Conservation (phyloP, 2,113 vertebrate genomes). For the Thunnus thynnus region DNA sequence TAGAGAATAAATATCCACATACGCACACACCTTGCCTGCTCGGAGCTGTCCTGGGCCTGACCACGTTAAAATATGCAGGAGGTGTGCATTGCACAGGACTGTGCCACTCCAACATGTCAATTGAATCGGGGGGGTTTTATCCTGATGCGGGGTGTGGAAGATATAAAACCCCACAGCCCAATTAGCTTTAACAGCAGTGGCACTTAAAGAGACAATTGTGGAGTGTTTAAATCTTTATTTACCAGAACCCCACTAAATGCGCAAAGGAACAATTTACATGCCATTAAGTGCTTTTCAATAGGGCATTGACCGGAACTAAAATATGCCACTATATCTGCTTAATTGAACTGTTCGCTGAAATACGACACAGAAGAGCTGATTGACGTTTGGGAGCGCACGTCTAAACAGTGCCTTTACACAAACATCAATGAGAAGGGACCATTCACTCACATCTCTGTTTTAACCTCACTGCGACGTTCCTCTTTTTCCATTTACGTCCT, state of each 20-base stretch:
- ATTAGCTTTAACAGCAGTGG: slow-evolving; percentile 92
- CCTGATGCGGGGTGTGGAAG: slow-evolving; percentile 79
- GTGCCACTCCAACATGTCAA: slow-evolving; percentile 62
- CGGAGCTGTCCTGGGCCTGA: slow-evolving; percentile 11
- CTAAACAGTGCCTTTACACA: slow-evolving; percentile 74
- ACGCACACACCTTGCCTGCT: background rate
- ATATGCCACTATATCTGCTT: slow-evolving; percentile 91
- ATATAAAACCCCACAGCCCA: slow-evolving; percentile 89
- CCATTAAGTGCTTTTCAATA: slow-evolving; percentile 98
- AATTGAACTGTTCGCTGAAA: slow-evolving; percentile 93
- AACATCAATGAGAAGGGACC: slow-evolving; percentile 74
- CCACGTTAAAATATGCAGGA: slow-evolving; percentile 46
- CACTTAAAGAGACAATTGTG: slow-evolving; percentile 92
- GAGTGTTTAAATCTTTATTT: slow-evolving; percentile 98
- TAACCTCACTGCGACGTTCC: slow-evolving; percentile 45
- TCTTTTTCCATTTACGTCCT: slow-evolving; percentile 65
- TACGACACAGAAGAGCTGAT: slow-evolving; percentile 83
- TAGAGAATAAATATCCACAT: background rate
- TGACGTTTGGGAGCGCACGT: slow-evolving; percentile 76
- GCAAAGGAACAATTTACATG: slow-evolving; percentile 93
- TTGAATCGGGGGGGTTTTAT: slow-evolving; percentile 69
- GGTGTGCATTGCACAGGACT: slow-evolving; percentile 44
- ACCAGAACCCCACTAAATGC: slow-evolving; percentile 93
- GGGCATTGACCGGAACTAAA: slow-evolving; percentile 98
- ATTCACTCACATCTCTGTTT: slow-evolving; percentile 57